Evolutionary conservation across 2,113 vertebrate genomes (phyloP).

Genomic region (Alces alces): DNA sequence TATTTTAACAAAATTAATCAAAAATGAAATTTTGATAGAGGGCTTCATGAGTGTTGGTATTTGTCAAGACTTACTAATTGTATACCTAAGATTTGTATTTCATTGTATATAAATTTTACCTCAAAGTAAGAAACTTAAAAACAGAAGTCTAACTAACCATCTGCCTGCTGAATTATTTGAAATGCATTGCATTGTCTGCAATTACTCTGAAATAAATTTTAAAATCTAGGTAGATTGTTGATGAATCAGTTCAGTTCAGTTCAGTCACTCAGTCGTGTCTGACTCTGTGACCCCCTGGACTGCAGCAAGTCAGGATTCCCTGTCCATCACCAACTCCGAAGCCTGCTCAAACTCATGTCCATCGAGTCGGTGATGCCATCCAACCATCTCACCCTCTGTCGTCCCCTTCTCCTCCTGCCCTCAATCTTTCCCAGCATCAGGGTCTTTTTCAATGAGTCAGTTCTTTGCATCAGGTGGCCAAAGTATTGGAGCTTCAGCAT

Average conservation of each 20-base stretch:
- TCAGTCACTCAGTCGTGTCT: background rate
- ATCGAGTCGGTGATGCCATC: background rate
- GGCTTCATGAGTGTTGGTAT: background rate
- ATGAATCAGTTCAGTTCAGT: background rate
- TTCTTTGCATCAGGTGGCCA: background rate
- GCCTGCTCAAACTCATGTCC: background rate
- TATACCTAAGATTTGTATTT: background rate
- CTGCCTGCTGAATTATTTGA: background rate
- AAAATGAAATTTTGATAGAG: background rate
- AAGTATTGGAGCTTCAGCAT: background rate
- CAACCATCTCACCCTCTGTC: background rate
- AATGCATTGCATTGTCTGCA: background rate
- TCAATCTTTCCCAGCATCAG: background rate
- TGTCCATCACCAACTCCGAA: background rate
- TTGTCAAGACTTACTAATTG: background rate
- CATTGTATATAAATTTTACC: background rate
- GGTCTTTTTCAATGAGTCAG: background rate
- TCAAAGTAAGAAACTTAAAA: background rate
- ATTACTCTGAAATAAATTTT: background rate
- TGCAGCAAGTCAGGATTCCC: background rate
- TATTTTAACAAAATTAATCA: background rate
- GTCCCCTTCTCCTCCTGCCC: background rate
- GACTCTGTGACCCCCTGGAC: background rate
- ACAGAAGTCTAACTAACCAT: background rate
- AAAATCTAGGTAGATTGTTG: background rate